Percentiles rank a stretch among this genome's conserved stretches.
phyloP scores from a whole-genome alignment of 30 jellyfish, hydroid and myxozoan species.

The Cassiopea andromeda region DNA sequence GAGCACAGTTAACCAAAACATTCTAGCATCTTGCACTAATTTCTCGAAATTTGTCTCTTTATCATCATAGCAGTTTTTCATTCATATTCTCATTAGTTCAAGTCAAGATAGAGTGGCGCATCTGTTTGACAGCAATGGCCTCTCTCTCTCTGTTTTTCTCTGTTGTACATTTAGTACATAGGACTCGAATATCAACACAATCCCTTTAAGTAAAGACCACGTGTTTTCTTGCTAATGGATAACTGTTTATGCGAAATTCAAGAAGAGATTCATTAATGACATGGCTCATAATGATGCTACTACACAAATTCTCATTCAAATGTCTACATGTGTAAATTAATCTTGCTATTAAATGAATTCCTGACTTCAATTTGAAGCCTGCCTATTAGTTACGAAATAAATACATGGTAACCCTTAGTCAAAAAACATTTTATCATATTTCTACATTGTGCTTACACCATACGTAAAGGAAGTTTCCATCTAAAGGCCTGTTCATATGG shows the following conservation, averaged over 20 bases:
- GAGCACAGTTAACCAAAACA: conserved; percentile 10
- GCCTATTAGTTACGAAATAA: too few species aligned
- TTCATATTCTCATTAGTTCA: neutral
- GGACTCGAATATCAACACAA: neutral
- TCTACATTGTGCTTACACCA: too few species aligned
- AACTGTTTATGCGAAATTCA: neutral
- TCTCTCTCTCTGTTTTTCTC: neutral
- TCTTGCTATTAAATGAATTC: too few species aligned
- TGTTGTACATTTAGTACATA: neutral
- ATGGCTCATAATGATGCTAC: neutral
- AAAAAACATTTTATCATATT: too few species aligned
- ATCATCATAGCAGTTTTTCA: neutral
- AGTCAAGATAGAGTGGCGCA: neutral
- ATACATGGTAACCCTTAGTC: too few species aligned
- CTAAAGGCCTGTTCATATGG: too few species aligned
- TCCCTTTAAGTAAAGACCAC: neutral
- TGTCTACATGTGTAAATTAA: neutral
- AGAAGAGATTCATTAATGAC: neutral
- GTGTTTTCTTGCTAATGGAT: neutral
- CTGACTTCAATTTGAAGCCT: too few species aligned
- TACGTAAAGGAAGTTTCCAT: too few species aligned
- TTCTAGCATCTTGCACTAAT: neutral
- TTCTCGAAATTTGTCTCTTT: neutral
- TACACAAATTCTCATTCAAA: neutral
- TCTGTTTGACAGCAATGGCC: neutral